phyloP scores from a whole-genome alignment of 1,140 invertebrate genomes.

The Procambarus virginalis region DNA sequence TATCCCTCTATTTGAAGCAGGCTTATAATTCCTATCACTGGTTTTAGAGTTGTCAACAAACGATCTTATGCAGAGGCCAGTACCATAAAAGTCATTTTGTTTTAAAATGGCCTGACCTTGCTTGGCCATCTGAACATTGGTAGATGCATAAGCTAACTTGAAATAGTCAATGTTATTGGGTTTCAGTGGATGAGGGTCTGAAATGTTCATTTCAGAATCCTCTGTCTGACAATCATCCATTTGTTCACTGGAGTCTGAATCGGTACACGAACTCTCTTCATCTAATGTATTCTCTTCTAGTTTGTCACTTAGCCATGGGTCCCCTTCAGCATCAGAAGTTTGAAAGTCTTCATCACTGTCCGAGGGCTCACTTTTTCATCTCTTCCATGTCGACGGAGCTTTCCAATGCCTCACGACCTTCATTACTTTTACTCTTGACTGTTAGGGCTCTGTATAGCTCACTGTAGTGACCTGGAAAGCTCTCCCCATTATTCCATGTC shows the following conservation, averaged over 20 bases:
- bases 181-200: neutral
- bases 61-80: conserved; percentile 58
- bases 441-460: conserved; percentile 20
- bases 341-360: conserved; percentile 53
- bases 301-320: conserved; percentile 13
- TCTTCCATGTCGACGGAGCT: conserved; percentile 29
- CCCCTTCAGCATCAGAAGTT: conserved; percentile 28
- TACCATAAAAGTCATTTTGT: conserved; percentile 60
- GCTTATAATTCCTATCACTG: neutral
- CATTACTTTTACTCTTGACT: neutral
- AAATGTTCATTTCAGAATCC: conserved; percentile 5
- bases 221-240: conserved; percentile 23
- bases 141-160: conserved; percentile 51
- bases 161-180: conserved; percentile 33
- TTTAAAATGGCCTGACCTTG: conserved; percentile 49
- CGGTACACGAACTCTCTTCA: conserved; percentile 35
- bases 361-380: conserved; percentile 39
- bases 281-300: neutral
- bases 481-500: conserved; percentile 11
- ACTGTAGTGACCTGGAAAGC: neutral
- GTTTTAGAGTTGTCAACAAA: conserved; percentile 14
- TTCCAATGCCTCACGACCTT: conserved; percentile 6
- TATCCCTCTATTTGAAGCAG: too few relatives aligned
- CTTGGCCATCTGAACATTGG: conserved; percentile 50
- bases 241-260: conserved; percentile 36